Conservation (phyloP, 2,113 vertebrate genomes). For the Mesembrinibis cayennensis region DNA sequence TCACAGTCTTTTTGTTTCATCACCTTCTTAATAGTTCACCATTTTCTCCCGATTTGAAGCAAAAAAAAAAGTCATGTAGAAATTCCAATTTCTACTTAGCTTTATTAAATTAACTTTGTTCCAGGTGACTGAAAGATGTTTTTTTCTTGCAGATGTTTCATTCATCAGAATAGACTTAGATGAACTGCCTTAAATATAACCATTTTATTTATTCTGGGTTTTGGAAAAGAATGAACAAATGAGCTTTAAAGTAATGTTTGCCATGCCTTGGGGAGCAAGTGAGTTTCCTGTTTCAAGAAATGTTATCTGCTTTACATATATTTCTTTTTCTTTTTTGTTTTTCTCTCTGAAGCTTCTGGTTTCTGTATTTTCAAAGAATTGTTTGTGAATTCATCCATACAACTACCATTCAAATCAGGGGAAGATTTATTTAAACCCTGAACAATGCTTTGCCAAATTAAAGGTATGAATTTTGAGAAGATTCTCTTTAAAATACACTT, state of each 20-base stretch:
- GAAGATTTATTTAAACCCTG: conserved; percentile 5
- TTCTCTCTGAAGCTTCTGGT: not conserved
- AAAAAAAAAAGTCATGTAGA: not conserved
- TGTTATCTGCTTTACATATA: not conserved
- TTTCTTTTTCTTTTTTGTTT: not conserved
- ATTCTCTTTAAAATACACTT: not conserved
- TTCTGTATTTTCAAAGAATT: not conserved
- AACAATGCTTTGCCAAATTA: conserved; percentile 18
- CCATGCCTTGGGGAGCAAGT: not conserved
- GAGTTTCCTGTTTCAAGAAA: conserved; percentile 2
- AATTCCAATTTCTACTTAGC: not conserved
- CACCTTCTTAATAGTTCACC: not conserved
- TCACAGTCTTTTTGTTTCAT: not conserved
- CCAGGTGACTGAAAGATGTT: not conserved
- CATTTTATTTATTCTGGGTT: not conserved
- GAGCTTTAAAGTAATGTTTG: conserved; percentile 1
- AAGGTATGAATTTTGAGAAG: conserved; percentile 17
- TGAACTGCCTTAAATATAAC: not conserved
- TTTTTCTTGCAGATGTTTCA: not conserved
- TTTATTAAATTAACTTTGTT: not conserved
- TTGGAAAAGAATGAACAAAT: not conserved
- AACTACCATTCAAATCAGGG: not conserved
- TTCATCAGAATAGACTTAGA: not conserved
- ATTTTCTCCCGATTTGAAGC: not conserved
- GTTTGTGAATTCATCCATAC: not conserved